Evolutionary conservation across 1,140 invertebrate genomes (phyloP), one percentile per base, ranked within the genome.

Genomic region (Globodera rostochiensis): DNA sequence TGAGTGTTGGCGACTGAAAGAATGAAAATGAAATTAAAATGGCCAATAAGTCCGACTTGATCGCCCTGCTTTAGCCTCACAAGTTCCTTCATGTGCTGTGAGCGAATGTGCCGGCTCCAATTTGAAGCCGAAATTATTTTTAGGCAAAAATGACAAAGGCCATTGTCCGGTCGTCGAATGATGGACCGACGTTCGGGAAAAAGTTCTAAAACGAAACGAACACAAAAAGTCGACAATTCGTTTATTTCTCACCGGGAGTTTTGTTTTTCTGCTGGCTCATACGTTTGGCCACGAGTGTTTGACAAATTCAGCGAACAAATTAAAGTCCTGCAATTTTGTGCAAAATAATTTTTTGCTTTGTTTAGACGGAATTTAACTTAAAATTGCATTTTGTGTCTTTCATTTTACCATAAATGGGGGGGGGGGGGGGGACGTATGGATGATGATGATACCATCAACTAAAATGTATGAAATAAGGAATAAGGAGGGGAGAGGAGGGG

Each of bases 71-170:
- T 64, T 8, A 78, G 71, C 47, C 47, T 50, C 25, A 78, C 50
- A 64, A 78, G 66, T 19, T 78, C 77, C 69, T 66, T n/a, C 13
- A 78, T 45, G 11, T 78, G 77, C 11, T 69, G 60, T 21, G 77
- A 66, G 47, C 77, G 77, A 78, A 78, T 53, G 46, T 78, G 77
- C 3, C 77, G 53, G 11, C 77, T 78, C 77, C 77, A 78, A 49
- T 78, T 78, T 2, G 77, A 78, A 8, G 77, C 77, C 49, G 77
- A 78, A 69, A 78, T 78, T 25, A 53, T 25, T n/a, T 78, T 78
- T n/a, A 78, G 25, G 6, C 77, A 78, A 8, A 78, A 78, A 45
- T 69, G 60, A 21, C 77, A 78, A 64, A 71, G 5, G 21, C 77
- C 77, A 69, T 69, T 78, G 5, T 9, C 25, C 25, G 77, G 77